Evolutionary conservation across 2,888 invertebrate genomes (phyloP).

Genomic region (Drepana falcataria): DNA sequence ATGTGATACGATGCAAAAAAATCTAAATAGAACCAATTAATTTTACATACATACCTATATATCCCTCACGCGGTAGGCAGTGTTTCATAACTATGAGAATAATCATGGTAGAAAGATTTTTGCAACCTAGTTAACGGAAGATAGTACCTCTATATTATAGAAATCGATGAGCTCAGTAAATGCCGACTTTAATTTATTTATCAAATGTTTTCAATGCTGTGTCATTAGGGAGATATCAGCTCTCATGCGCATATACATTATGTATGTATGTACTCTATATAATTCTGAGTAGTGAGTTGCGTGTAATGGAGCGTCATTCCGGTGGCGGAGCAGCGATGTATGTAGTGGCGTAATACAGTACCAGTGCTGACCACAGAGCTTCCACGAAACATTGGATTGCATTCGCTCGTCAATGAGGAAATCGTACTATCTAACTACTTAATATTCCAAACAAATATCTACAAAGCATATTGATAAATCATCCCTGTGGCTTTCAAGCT

Average conservation of each 20-base stretch:
- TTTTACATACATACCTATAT: too few relatives aligned
- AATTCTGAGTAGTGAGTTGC: conserved; percentile 38
- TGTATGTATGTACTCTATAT: conserved; percentile 34
- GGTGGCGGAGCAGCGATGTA: conserved; percentile 17
- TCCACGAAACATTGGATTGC: conserved; percentile 54
- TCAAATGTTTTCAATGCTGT: conserved; percentile 11
- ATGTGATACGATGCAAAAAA: too few relatives aligned
- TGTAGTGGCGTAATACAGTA: conserved; percentile 46
- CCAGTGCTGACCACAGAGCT: conserved; percentile 44
- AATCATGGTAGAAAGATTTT: too few relatives aligned
- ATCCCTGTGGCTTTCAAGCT: conserved; percentile 7
- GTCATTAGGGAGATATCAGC: conserved; percentile 28
- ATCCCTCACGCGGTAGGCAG: too few relatives aligned
- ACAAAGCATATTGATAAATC: conserved; percentile 14
- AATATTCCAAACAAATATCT: conserved; percentile 11
- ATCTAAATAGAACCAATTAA: too few relatives aligned
- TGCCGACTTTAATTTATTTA: too few relatives aligned
- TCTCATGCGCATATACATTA: conserved; percentile 26
- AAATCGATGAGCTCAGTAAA: too few relatives aligned
- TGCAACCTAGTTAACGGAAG: too few relatives aligned
- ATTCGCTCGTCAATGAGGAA: conserved; percentile 47
- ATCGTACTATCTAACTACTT: conserved; percentile 28
- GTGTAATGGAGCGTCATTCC: conserved; percentile 51
- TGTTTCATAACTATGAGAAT: too few relatives aligned
- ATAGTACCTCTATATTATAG: too few relatives aligned